phyloP scores from a whole-genome alignment of 1,140 invertebrate species.

The Maconellicoccus hirsutus region DNA sequence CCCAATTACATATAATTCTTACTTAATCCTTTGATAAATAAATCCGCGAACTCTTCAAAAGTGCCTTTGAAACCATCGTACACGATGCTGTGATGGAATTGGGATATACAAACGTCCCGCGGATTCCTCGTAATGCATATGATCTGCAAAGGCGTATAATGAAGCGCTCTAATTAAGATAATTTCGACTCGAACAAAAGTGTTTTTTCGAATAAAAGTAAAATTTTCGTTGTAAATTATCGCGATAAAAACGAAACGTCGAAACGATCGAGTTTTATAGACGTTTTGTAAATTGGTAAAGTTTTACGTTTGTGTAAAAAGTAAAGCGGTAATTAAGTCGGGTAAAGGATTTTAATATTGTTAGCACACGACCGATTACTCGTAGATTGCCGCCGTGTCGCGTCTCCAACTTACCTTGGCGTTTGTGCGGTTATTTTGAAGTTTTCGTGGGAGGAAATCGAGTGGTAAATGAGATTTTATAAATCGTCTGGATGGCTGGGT shows the following conservation, averaged over 20 bases:
- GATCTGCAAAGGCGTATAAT: constrained; percentile 54
- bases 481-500: constrained; percentile 41
- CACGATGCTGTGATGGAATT: constrained; percentile 69
- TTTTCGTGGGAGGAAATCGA: constrained; percentile 47
- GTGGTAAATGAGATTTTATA: constrained; percentile 59
- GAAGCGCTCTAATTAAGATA: no score
- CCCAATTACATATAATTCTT: neutral
- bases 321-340: no score
- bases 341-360: no score
- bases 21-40: constrained; percentile 50
- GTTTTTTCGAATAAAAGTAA: no score
- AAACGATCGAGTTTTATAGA: no score
- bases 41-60: constrained; percentile 66
- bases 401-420: constrained; percentile 37
- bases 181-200: no score
- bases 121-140: constrained; percentile 85
- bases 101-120: constrained; percentile 85
- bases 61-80: constrained; percentile 51
- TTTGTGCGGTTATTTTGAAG: constrained; percentile 38
- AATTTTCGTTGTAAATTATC: no score
- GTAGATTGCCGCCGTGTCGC: no score
- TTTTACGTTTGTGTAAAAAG: no score
- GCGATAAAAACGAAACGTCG: no score
- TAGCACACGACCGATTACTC: no score
- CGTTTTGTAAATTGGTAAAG: no score